These are phyloP conservation scores for Lycaon pictus DNA, from an alignment of 2,113 vertebrate species.

Conservation along the genomic window DNA sequence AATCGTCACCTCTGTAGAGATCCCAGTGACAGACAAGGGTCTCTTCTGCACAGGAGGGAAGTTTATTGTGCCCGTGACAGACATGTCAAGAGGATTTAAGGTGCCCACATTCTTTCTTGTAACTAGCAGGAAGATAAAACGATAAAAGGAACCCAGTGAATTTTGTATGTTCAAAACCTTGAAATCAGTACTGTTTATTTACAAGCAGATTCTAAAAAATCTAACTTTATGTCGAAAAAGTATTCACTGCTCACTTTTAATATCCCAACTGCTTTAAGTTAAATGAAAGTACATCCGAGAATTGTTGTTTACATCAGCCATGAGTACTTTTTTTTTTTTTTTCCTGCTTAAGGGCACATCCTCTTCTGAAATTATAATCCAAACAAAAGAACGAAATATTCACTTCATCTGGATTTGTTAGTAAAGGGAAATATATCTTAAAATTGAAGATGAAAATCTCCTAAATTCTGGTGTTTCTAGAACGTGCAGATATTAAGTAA, in stretches of 20 bases:
- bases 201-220: neutral
- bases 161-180: slow-evolving; percentile 45
- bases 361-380: neutral
- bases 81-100: slow-evolving; percentile 47
- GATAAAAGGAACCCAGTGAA: neutral
- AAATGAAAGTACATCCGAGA: neutral
- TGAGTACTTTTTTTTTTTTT: neutral
- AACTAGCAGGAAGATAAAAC: neutral
- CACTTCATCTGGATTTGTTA: neutral
- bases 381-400: neutral
- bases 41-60: slow-evolving; percentile 33
- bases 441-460: neutral
- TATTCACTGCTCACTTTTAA: neutral
- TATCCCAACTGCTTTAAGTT: neutral
- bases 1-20: slow-evolving; percentile 57
- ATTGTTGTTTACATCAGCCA: neutral
- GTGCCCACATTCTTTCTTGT: slow-evolving; percentile 20
- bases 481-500: neutral
- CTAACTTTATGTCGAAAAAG: slow-evolving; percentile 9
- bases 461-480: neutral
- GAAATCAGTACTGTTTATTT: slow-evolving; percentile 8
- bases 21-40: slow-evolving; percentile 62
- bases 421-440: neutral
- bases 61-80: slow-evolving; percentile 58
- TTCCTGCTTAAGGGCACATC: neutral